Percentiles rank a stretch among this genome's conserved stretches.
phyloP scores from a whole-genome alignment of 35 echinoderm and acorn worm species.

The Stichopus chloronotus region DNA sequence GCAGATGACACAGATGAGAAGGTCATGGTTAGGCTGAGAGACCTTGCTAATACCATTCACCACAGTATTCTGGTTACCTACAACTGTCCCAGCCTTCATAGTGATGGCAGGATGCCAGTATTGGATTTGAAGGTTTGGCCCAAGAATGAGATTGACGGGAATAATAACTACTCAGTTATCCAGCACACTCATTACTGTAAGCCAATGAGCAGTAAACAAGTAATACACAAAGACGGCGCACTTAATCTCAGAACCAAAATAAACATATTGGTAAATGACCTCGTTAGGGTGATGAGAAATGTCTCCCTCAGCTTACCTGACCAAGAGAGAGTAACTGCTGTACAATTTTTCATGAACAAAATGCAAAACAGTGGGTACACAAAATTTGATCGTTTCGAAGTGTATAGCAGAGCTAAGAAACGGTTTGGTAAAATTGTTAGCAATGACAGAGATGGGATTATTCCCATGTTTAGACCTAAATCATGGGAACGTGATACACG shows the following conservation, averaged over 20 bases:
- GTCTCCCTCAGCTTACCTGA: slow-evolving; percentile 3
- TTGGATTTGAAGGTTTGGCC: slow-evolving; percentile 11
- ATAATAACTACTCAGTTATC: neutral
- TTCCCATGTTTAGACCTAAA: too few relatives aligned
- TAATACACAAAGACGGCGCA: slow-evolving; percentile 27
- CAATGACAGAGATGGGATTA: neutral
- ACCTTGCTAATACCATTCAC: slow-evolving; percentile 19
- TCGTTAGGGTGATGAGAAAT: slow-evolving; percentile 15
- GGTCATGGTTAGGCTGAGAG: neutral
- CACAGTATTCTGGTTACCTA: slow-evolving; percentile 7
- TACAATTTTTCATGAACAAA: slow-evolving; percentile 14
- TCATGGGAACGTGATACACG: too few relatives aligned
- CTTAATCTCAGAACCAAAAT: slow-evolving; percentile 13
- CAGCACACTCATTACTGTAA: slow-evolving; percentile 3
- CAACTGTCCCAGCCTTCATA: neutral
- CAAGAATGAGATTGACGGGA: neutral
- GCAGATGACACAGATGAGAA: neutral
- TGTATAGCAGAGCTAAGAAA: slow-evolving; percentile 24
- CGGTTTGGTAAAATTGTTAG: slow-evolving; percentile 25
- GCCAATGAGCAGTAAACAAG: slow-evolving; percentile 4
- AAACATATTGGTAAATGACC: slow-evolving; percentile 12
- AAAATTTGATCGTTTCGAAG: neutral
- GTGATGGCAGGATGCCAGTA: slow-evolving; percentile 29
- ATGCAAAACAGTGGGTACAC: slow-evolving; percentile 21
- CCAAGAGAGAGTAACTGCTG: neutral